A percentile compares a stretch with the other conserved stretches of the same genome.
These are phyloP conservation scores for Larimichthys polyactis DNA, from an alignment of 2,113 vertebrate genomes.

Conservation along the genomic window DNA sequence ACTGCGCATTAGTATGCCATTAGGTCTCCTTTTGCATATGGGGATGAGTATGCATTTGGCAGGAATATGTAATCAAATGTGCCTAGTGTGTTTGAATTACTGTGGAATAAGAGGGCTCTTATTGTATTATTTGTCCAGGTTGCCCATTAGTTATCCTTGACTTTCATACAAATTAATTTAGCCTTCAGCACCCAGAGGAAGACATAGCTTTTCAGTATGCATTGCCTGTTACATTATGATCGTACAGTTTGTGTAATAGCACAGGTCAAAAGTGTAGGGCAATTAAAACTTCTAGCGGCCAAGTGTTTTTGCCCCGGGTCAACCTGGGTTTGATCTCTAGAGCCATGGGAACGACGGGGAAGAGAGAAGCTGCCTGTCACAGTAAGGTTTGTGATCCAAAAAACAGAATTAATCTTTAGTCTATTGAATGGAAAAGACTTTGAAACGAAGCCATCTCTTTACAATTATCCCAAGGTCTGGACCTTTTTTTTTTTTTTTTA, in stretches of 20 bases:
- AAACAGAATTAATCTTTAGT: slow-evolving; percentile 44
- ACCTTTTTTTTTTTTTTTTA: slow-evolving; percentile 33
- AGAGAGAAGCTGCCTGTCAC: background rate
- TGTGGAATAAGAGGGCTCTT: slow-evolving; percentile 40
- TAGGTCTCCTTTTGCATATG: slow-evolving; percentile 62
- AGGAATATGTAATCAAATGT: slow-evolving; percentile 70
- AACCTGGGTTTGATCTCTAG: slow-evolving; percentile 39
- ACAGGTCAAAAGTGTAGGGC: slow-evolving; percentile 61
- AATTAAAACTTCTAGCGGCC: slow-evolving; percentile 32
- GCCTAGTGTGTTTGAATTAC: slow-evolving; percentile 56
- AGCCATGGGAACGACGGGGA: background rate
- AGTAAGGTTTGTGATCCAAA: slow-evolving; percentile 12
- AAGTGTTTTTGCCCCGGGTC: background rate
- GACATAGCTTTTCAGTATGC: slow-evolving; percentile 46
- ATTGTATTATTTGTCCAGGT: slow-evolving; percentile 60
- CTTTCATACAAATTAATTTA: slow-evolving; percentile 75
- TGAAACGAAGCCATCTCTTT: slow-evolving; percentile 46
- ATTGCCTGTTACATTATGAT: slow-evolving; percentile 28
- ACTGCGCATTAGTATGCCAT: slow-evolving; percentile 74
- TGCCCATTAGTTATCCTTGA: slow-evolving; percentile 74
- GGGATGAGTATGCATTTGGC: slow-evolving; percentile 52
- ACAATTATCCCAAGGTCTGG: slow-evolving; percentile 69
- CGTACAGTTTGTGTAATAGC: slow-evolving; percentile 43
- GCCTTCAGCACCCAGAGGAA: slow-evolving; percentile 50
- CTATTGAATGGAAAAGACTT: slow-evolving; percentile 14